phyloP scores from a whole-genome alignment of 1,140 invertebrate genomes.

The Himalopsyche phryganea region DNA sequence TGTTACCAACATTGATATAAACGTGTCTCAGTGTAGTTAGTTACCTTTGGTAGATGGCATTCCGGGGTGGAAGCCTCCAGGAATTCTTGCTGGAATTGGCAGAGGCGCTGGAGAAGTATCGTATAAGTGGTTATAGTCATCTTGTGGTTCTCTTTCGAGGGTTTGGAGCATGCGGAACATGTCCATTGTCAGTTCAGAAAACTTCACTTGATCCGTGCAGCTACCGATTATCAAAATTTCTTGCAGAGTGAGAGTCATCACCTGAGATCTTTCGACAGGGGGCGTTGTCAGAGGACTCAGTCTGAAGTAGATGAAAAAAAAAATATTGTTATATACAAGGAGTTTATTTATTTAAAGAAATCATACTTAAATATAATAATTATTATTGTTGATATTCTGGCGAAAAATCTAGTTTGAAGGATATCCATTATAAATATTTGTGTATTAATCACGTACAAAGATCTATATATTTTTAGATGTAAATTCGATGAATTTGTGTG shows the following conservation, averaged over 20 bases:
- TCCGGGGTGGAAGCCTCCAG: slow-evolving; percentile 36
- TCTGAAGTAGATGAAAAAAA: slow-evolving; percentile 49
- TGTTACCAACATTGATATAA: too few relatives aligned
- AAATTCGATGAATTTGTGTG: too few relatives aligned
- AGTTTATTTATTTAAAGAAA: too few relatives aligned
- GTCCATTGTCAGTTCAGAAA: slow-evolving; percentile 95
- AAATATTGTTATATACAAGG: too few relatives aligned
- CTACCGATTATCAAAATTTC: slow-evolving; percentile 95
- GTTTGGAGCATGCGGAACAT: slow-evolving; percentile 98
- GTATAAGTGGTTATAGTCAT: slow-evolving; percentile 77
- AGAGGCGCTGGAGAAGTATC: slow-evolving; percentile 84
- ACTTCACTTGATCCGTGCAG: slow-evolving; percentile 93
- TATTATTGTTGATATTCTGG: too few relatives aligned
- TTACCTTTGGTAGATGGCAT: slow-evolving; percentile 37
- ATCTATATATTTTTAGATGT: too few relatives aligned
- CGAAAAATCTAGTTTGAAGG: too few relatives aligned
- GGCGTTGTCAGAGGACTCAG: slow-evolving; percentile 82
- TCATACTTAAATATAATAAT: too few relatives aligned
- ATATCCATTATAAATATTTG: too few relatives aligned
- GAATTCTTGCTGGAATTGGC: slow-evolving; percentile 55
- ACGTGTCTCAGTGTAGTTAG: too few relatives aligned
- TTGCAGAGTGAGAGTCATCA: slow-evolving; percentile 84
- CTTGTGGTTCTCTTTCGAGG: slow-evolving; percentile 85
- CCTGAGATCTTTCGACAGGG: slow-evolving; percentile 79
- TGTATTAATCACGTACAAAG: too few relatives aligned